Evolutionary conservation across 1,140 invertebrate species (phyloP).

Genomic region (Hirudo medicinalis): DNA sequence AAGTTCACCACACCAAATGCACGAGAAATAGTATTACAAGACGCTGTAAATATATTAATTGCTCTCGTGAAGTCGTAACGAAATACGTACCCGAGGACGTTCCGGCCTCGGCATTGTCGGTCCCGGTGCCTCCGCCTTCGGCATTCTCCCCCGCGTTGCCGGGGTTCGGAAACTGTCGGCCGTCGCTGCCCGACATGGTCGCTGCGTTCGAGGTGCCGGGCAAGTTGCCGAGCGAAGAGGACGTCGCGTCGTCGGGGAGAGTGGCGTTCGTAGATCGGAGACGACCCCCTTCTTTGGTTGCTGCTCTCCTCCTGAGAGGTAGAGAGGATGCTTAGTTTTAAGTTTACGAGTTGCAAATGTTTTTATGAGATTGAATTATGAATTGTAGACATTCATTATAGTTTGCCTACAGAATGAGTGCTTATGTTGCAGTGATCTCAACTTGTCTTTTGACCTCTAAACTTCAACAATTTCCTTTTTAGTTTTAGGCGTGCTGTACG

Average conservation of each 20-base stretch:
- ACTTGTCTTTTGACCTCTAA: no score
- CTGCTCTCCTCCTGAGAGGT: conserved; percentile 27
- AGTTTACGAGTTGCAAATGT: no score
- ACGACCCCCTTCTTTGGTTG: conserved; percentile 8
- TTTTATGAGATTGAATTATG: no score
- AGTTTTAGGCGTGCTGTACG: no score
- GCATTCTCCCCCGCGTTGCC: neutral
- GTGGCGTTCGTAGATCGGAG: conserved; percentile 4
- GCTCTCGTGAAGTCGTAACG: no score
- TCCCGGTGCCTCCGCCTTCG: neutral
- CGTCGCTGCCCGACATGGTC: conserved; percentile 7
- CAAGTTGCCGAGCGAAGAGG: neutral
- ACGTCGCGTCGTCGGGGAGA: neutral
- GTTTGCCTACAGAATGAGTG: no score
- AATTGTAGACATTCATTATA: no score
- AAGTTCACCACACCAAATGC: no score
- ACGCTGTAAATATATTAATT: no score
- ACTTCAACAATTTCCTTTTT: no score
- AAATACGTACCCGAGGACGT: conserved; percentile 27
- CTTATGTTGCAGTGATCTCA: no score
- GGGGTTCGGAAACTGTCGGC: neutral
- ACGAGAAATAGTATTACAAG: no score
- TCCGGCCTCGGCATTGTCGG: neutral
- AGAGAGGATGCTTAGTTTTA: neutral
- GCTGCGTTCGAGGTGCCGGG: neutral